These are phyloP conservation scores for Karalla daura DNA, from an alignment of 2,797 vertebrate species.

Conservation along the genomic window DNA sequence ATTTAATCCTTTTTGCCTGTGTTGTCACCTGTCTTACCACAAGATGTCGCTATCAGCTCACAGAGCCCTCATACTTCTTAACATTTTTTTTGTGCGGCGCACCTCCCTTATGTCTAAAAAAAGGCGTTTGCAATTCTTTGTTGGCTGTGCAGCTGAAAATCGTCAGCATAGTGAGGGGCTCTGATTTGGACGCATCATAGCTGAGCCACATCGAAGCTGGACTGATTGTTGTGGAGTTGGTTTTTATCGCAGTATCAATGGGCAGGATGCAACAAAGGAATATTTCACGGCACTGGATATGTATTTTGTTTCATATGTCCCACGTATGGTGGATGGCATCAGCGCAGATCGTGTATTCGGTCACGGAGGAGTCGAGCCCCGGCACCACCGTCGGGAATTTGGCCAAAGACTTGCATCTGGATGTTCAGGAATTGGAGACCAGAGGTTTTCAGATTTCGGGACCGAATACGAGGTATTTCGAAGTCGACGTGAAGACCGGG, in stretches of 20 bases:
- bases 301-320: slow-evolving; percentile 29
- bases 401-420: slow-evolving; percentile 80
- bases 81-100: not conserved
- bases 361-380: slow-evolving; percentile 79
- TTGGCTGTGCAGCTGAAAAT: slow-evolving; percentile 26
- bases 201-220: slow-evolving; percentile 17
- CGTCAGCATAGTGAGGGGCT: not conserved
- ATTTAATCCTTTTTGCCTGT: not conserved
- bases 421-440: slow-evolving; percentile 69
- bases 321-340: slow-evolving; percentile 47
- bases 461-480: slow-evolving; percentile 82
- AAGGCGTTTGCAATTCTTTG: slow-evolving; percentile 54
- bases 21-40: slow-evolving; percentile 26
- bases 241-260: not conserved
- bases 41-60: slow-evolving; percentile 62
- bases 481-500: slow-evolving; percentile 86
- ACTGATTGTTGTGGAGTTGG: not conserved
- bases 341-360: slow-evolving; percentile 78
- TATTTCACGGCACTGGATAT: slow-evolving; percentile 37
- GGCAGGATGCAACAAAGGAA: slow-evolving; percentile 50
- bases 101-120: slow-evolving; percentile 52
- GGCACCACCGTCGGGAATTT: slow-evolving; percentile 80
- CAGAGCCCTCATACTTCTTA: not conserved
- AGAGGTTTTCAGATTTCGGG: slow-evolving; percentile 81
- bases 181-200: not conserved